Conservation (phyloP, 2,113 vertebrate genomes). For the Sprattus sprattus region DNA sequence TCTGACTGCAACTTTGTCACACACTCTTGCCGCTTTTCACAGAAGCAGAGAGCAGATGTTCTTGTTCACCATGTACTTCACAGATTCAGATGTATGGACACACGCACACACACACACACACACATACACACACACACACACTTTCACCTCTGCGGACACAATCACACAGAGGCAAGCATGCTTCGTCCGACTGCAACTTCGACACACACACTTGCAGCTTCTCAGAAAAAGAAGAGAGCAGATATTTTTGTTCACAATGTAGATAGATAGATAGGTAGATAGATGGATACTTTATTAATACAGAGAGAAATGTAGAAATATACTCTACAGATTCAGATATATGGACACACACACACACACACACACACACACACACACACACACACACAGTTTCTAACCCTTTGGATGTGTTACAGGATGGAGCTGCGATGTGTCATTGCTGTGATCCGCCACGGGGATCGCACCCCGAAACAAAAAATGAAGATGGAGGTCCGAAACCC, state of each 20-base stretch:
- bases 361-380: neutral
- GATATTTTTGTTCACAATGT: neutral
- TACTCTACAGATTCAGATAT: neutral
- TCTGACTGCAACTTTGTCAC: neutral
- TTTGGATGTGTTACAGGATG: constrained; percentile 78
- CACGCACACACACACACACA: too few relatives aligned
- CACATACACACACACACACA: too few relatives aligned
- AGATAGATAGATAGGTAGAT: too few relatives aligned
- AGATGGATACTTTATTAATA: too few relatives aligned
- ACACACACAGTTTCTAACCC: neutral
- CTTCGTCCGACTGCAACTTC: neutral
- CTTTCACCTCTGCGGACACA: neutral
- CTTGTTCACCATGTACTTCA: neutral
- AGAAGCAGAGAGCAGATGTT: neutral
- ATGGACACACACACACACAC: neutral
- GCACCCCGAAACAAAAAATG: constrained; percentile 99
- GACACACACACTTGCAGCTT: neutral
- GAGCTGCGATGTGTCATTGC: constrained; percentile 97
- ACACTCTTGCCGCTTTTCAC: neutral
- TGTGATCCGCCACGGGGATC: constrained; percentile 92
- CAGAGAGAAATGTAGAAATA: too few relatives aligned
- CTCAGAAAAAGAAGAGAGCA: neutral
- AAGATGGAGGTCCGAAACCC: constrained; percentile 98
- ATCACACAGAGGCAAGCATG: neutral
- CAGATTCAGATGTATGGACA: neutral